Base-by-base conservation (phyloP, 2,113 vertebrate species). In the Pipa parva region DNA sequence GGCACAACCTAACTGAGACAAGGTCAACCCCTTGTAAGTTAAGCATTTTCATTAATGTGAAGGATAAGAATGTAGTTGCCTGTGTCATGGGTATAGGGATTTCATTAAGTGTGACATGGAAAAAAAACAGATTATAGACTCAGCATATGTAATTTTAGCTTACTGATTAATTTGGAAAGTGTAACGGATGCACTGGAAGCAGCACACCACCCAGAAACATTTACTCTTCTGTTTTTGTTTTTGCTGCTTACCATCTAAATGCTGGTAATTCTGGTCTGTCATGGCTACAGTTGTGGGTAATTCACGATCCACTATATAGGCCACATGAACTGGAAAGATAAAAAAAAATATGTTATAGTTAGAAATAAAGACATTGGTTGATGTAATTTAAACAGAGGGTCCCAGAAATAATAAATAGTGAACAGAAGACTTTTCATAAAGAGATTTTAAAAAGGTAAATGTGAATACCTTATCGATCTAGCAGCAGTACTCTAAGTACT, bases 161-260 rank as follows among this genome's bases (percentile, higher is more conserved):
- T 21, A 24, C 5, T 25, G 51, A 26, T 27, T 21, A 52, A n/a
- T 42, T 42, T 42, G 3, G 1, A 18, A 3, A 6, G 13, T 42
- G 39, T 15, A 42, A 13, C n/a, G 39, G 17, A 17, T 3, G 7
- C 5, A 18, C 1, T n/a, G 39, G 2, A 42, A n/a, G 17, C 39
- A 13, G 3, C 15, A 42, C 15, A 15, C 13, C 12, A 22, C 21
- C 7, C 12, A 33, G 36, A 21, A 31, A 8, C 17, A 29, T 20
- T 18, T n/a, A 31, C 20, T 56, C 17, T 20, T 60, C 7, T 27
- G 9, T 10, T 50, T n/a, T 70, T 3, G 18, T 13, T 20, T 15
- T 12, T 17, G 12, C 15, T n/a, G 39, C 66, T 61, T 73, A 84
- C 83, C 81, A 0, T 74, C 76, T 60, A 79, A 20, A 61, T 0